A percentile compares a stretch with the other conserved stretches of the same genome.
Conservation (phyloP, 2,797 vertebrate species). For the Hemibagrus guttatus region DNA sequence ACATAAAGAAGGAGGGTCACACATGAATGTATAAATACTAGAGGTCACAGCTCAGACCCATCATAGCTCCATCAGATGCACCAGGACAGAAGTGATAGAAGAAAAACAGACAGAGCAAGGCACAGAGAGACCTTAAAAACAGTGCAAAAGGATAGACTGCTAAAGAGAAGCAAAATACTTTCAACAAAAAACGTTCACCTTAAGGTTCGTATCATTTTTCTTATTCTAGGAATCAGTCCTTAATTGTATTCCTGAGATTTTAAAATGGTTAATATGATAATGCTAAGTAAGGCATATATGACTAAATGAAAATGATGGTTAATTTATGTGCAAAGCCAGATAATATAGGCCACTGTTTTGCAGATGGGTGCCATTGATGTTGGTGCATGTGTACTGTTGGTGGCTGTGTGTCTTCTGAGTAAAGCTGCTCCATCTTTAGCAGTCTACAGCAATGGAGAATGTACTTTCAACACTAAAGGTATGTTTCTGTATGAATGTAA, state of each 20-base stretch:
- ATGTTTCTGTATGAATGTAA: constrained; percentile 23
- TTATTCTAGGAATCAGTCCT: neutral
- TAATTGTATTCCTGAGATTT: neutral
- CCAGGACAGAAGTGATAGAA: constrained; percentile 27
- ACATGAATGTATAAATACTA: constrained; percentile 71
- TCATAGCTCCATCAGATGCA: constrained; percentile 48
- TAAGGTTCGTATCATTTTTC: constrained; percentile 18
- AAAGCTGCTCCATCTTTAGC: constrained; percentile 59
- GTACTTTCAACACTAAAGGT: constrained; percentile 81
- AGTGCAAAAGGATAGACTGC: neutral
- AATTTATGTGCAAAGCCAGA: neutral
- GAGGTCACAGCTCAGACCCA: constrained; percentile 40
- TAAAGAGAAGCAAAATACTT: constrained; percentile 7
- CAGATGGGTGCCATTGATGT: constrained; percentile 42
- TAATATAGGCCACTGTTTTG: neutral
- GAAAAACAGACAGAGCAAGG: constrained; percentile 6
- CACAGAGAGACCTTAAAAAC: neutral
- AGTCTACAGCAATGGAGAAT: constrained; percentile 71
- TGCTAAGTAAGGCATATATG: neutral
- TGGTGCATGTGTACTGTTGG: constrained; percentile 39
- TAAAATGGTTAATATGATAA: neutral
- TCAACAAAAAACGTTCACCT: neutral
- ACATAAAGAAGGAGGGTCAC: constrained; percentile 52
- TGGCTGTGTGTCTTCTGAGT: constrained; percentile 65
- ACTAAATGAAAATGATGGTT: neutral